phyloP scores from a whole-genome alignment of 1,140 invertebrate genomes.

The Zeugodacus cucurbitae region DNA sequence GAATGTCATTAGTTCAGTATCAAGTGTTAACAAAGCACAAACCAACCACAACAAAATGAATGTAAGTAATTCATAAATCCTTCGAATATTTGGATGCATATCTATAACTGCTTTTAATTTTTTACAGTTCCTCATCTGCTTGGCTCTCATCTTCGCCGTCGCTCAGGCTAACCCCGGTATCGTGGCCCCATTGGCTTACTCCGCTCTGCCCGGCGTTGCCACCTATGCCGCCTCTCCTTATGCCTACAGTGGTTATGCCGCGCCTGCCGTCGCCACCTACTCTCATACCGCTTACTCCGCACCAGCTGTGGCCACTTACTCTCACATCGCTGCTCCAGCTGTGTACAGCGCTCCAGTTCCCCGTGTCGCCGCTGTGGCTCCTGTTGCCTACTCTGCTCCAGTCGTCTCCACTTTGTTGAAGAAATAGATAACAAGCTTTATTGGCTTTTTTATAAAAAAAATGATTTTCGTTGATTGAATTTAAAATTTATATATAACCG shows the following conservation, averaged over 20 bases:
- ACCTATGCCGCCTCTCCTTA: slow-evolving; percentile 26
- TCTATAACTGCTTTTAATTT: background rate
- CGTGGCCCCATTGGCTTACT: slow-evolving; percentile 12
- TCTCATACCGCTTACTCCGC: background rate
- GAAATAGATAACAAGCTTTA: background rate
- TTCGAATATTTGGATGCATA: background rate
- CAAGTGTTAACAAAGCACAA: slow-evolving; percentile 1
- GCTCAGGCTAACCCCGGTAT: slow-evolving; percentile 10
- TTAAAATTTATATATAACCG: too few species aligned
- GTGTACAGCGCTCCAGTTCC: background rate
- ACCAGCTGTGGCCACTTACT: background rate
- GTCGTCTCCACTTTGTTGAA: slow-evolving; percentile 6
- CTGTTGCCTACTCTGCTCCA: background rate
- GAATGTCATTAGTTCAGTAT: background rate
- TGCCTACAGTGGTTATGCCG: background rate
- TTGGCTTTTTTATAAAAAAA: background rate
- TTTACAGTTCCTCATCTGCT: slow-evolving; percentile 39
- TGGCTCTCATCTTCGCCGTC: slow-evolving; percentile 36
- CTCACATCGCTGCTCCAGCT: background rate
- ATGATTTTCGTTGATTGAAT: background rate
- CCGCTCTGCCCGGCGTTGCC: background rate
- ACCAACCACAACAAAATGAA: slow-evolving; percentile 40
- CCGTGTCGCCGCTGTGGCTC: background rate
- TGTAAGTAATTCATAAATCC: background rate
- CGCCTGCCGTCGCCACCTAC: background rate